Base-by-base conservation (phyloP, 2,888 invertebrate species). In the Catocala fraxini region DNA sequence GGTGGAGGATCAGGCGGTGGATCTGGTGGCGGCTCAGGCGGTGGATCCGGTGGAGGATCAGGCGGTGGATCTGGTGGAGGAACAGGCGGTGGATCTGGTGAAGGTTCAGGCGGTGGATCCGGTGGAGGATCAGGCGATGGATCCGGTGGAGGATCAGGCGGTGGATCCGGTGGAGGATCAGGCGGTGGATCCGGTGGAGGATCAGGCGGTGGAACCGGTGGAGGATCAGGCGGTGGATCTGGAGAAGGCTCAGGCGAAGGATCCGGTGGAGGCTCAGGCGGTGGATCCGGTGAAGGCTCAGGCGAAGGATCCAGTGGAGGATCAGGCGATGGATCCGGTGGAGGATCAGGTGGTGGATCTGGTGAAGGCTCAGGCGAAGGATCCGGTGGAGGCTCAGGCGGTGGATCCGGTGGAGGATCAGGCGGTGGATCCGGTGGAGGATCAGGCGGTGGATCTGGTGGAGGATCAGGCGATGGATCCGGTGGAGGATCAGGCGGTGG, bases 131-230 rank as follows among this genome's bases (percentile, higher is more conserved):
- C 7, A 5, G 66, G 13, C 11, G 59, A 54, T 1, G 59, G 56
- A 0, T 35, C 7, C 5, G 4, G 35, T 35, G 35, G 0, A 35
- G 35, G 35, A 35, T 7, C 7, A 2, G 35, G 35, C 0, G 35
- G 6, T 2, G 35, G 35, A 0, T 35, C 7, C 0, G 7, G 35
- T 4, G 35, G 6, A 2, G 35, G 6, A 0, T 35, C 7, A 2
- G 35, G 35, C 4, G 35, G 35, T 6, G 60, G 73, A 10, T 59
- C 71, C 39, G 75, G 70, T 10, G 62, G 68, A 42, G 74, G 74
- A 5, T 52, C 70, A 10, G 73, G 35, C 4, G 35, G 6, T 2
- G 35, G 35, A 35, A 2, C 7, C 1, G 35, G 35, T 3, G 35
- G 6, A 35, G 35, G 35, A 7, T 35, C 7, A 2, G 35, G 4